These are phyloP conservation scores for Lasioglossum marginatum DNA, from an alignment of 2,888 invertebrate species.

Conservation along the genomic window DNA sequence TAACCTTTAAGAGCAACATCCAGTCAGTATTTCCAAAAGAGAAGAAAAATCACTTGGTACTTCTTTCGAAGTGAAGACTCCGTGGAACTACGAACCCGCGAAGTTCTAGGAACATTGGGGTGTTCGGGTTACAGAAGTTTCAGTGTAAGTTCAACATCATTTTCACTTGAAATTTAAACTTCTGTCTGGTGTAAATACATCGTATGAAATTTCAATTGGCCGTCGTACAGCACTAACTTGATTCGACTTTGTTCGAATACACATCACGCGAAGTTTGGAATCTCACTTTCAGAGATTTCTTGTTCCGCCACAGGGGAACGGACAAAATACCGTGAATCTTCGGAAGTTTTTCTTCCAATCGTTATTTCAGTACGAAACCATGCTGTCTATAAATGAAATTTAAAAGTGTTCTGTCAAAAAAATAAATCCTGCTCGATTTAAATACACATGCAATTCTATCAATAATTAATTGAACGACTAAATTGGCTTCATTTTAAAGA, in stretches of 20 bases:
- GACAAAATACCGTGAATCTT: too few species aligned
- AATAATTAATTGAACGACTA: too few species aligned
- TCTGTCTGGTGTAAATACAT: background rate
- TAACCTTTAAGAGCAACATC: background rate
- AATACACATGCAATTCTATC: too few species aligned
- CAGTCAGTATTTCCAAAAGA: background rate
- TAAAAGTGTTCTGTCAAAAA: too few species aligned
- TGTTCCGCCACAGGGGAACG: background rate
- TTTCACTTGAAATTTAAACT: constrained; percentile 10
- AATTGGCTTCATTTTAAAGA: too few species aligned
- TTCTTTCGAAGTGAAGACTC: constrained; percentile 3
- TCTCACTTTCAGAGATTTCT: background rate
- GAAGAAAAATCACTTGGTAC: constrained; percentile 2
- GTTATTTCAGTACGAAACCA: background rate
- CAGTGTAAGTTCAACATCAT: constrained; percentile 12
- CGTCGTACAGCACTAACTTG: background rate
- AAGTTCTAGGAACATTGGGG: background rate
- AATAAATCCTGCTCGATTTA: too few species aligned
- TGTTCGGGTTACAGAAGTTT: background rate
- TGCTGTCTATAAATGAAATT: too few species aligned
- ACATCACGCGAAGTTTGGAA: background rate
- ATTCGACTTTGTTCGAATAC: background rate
- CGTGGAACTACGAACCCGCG: background rate
- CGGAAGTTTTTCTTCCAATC: background rate
- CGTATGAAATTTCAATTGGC: constrained; percentile 12